Evolutionary conservation across 2,888 invertebrate genomes (phyloP).

Genomic region (Agriopis aurantiaria): DNA sequence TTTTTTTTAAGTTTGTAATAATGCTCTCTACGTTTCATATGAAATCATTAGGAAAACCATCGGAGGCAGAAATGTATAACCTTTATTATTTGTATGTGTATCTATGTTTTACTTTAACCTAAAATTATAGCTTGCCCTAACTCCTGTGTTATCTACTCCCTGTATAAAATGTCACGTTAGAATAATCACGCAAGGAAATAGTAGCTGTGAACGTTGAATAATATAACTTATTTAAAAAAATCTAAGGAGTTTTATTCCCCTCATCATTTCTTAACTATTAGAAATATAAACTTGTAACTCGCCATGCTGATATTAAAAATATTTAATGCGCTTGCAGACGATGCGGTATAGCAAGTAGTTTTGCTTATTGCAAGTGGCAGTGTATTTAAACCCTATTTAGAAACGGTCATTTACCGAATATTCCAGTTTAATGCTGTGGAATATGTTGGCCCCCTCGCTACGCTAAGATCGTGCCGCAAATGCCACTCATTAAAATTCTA

Average conservation of each 20-base stretch:
- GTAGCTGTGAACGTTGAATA: conserved; percentile 55
- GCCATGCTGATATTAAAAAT: too few species aligned
- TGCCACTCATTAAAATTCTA: too few species aligned
- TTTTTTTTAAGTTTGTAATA: conserved; percentile 26
- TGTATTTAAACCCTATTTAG: too few species aligned
- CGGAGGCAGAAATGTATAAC: not conserved
- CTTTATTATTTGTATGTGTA: not conserved
- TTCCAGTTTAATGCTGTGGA: too few species aligned
- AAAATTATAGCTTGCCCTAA: conserved; percentile 4
- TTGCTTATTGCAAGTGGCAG: too few species aligned
- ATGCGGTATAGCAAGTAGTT: too few species aligned
- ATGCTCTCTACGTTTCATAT: conserved; percentile 28
- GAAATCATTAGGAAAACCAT: not conserved
- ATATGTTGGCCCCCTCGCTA: too few species aligned
- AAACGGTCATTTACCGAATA: too few species aligned
- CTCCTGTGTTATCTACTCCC: conserved; percentile 5
- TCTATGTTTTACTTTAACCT: not conserved
- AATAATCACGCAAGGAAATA: conserved; percentile 41
- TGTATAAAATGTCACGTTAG: conserved; percentile 26
- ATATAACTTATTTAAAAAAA: conserved; percentile 46
- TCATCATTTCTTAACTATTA: not conserved
- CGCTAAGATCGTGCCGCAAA: too few species aligned
- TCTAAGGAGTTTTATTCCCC: conserved; percentile 17
- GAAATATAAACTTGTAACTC: not conserved
- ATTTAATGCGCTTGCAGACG: too few species aligned